A percentile compares a stretch with the other conserved stretches of the same genome.
Conservation (phyloP, 1,140 invertebrate species). For the Cyclina sinensis region DNA sequence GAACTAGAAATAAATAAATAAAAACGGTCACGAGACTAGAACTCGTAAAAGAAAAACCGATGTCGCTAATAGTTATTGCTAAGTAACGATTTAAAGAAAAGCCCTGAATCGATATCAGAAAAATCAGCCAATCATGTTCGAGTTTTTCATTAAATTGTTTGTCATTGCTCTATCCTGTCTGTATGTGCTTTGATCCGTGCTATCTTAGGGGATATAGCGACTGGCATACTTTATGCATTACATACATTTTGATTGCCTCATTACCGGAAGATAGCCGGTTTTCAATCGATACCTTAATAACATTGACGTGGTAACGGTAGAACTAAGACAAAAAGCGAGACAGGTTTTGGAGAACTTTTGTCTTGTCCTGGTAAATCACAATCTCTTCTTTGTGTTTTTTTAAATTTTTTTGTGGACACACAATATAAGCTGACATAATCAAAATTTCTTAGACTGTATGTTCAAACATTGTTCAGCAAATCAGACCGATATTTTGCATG, state of each 20-base stretch:
- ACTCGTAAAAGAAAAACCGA: not conserved
- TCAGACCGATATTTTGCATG: no score
- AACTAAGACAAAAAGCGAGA: constrained; percentile 28
- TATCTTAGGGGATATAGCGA: constrained; percentile 50
- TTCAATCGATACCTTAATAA: constrained; percentile 27
- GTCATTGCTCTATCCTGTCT: constrained; percentile 27
- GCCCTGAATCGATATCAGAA: not conserved
- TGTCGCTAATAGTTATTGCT: constrained; percentile 28
- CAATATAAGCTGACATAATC: not conserved
- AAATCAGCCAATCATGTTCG: constrained; percentile 18
- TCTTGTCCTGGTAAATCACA: constrained; percentile 18
- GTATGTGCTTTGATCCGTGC: constrained; percentile 24
- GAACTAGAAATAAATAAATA: not conserved
- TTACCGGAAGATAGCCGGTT: constrained; percentile 58
- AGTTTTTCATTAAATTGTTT: constrained; percentile 55
- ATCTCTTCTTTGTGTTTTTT: not conserved
- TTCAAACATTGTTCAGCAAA: no score
- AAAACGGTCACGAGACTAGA: not conserved
- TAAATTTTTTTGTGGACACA: not conserved
- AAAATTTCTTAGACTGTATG: not conserved
- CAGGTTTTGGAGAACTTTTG: not conserved
- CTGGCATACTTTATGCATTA: constrained; percentile 76
- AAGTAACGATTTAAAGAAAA: constrained; percentile 40
- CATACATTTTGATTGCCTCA: constrained; percentile 78
- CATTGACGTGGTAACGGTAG: not conserved